Percentiles rank a stretch among this genome's conserved stretches.
Evolutionary conservation across 2,113 vertebrate genomes (phyloP).

Genomic region (Neogobius melanostomus): DNA sequence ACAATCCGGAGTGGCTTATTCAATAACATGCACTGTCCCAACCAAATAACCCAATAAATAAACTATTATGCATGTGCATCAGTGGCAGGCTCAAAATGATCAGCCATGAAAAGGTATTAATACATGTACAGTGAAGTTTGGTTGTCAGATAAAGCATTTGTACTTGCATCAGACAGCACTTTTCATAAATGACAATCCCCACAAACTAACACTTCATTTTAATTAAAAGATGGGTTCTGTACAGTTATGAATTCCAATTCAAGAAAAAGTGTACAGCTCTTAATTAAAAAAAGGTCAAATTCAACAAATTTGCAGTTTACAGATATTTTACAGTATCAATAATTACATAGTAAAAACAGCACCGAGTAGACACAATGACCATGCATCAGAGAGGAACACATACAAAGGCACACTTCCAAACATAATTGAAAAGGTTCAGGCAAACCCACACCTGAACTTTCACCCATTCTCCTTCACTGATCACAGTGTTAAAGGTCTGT

Average conservation of each 20-base stretch:
- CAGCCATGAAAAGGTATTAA: no score
- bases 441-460: conserved; percentile 18
- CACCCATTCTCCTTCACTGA: conserved; percentile 54
- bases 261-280: conserved; percentile 67
- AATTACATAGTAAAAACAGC: conserved; percentile 75
- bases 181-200: not conserved
- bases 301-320: conserved; percentile 64
- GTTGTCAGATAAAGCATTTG: not conserved
- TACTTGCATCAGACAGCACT: not conserved
- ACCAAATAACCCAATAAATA: no score
- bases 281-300: conserved; percentile 51
- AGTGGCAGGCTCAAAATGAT: no score
- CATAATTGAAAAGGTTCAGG: conserved; percentile 6
- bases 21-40: no score
- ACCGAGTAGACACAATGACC: conserved; percentile 74
- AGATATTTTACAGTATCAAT: conserved; percentile 69
- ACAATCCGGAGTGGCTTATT: no score
- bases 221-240: conserved; percentile 67
- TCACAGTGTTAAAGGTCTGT: conserved; percentile 80
- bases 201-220: conserved; percentile 38
- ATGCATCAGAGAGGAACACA: conserved; percentile 73
- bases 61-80: no score
- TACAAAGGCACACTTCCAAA: conserved; percentile 54
- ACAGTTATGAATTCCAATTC: conserved; percentile 72
- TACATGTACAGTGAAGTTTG: not conserved